A percentile compares a stretch with the other conserved stretches of the same genome.
Evolutionary conservation across 92 coral and sea anemone species (phyloP).

Genomic region (Phymanthus crucifer): DNA sequence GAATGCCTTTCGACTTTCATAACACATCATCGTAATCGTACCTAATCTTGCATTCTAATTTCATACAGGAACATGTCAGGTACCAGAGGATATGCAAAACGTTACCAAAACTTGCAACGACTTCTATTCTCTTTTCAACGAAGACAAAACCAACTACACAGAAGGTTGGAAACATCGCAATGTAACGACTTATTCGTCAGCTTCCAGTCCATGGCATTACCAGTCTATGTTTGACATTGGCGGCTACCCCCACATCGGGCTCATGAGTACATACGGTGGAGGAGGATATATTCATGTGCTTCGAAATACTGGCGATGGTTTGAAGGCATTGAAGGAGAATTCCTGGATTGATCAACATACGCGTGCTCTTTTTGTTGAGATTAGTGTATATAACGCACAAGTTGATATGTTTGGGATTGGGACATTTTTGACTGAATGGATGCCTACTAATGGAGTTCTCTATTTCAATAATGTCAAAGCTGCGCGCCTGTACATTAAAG

Average conservation of each 20-base stretch:
- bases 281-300: conserved; percentile 78
- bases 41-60: neutral
- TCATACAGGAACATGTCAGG: conserved; percentile 60
- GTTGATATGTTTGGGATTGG: conserved; percentile 85
- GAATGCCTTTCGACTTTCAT: neutral
- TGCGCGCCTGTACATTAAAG: conserved; percentile 70
- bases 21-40: neutral
- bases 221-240: conserved; percentile 64
- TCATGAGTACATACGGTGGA: conserved; percentile 76
- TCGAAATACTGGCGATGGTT: conserved; percentile 32
- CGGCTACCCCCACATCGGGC: conserved; percentile 72
- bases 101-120: conserved; percentile 55
- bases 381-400: conserved; percentile 86
- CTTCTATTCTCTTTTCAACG: conserved; percentile 71
- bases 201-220: conserved; percentile 67
- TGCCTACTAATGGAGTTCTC: conserved; percentile 74
- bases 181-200: conserved; percentile 20
- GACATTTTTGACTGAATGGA: conserved; percentile 83
- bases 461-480: conserved; percentile 72
- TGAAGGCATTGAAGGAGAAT: conserved; percentile 32
- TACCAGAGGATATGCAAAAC: conserved; percentile 55
- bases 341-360: conserved; percentile 83
- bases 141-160: conserved; percentile 70
- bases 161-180: conserved; percentile 61
- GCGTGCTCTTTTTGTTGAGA: conserved; percentile 92